Base-by-base conservation (phyloP, 2,113 vertebrate genomes). In the Cochlearius cochlearius region DNA sequence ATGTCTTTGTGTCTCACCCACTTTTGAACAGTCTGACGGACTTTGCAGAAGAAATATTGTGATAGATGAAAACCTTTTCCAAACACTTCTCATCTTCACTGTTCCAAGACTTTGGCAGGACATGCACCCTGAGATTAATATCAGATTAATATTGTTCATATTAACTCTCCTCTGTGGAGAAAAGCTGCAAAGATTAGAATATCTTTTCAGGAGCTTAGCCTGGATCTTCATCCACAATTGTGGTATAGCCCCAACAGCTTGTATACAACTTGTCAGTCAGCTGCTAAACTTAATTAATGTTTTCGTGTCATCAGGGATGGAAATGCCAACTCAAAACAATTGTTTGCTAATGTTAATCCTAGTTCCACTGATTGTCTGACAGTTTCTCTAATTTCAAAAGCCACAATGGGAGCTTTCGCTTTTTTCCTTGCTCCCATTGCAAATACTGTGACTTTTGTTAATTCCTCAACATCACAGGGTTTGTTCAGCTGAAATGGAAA, bases 211-310 rank as follows among this genome's bases (percentile, higher is more conserved):
- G 59, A 94, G 41, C 12, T 47, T 78, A 52, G 20, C 21, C 11
- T 58, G 79, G 34, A 23, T 91, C 10, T 81, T 86, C 53, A 64
- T 77, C 25, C 50, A 53, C 12, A 94, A 36, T 63, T 87, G 29
- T n/a, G 27, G 5, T 81, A 47, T 49, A 73, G 18, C 5, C 41
- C 27, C 25, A 77, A 45, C 23, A 76, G 21, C 17, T 95, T 90
- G n/a, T 55, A 62, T 16, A 82, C 10, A 55, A 78, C 66, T 74
- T 62, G 36, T 68, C 22, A 78, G 49, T 93, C 79, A 88, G 43
- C 45, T 94, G 82, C 90, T 96, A 89, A 95, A 94, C 18, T 69
- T 78, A 64, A 66, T 77, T 83, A 85, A 74, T 52, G 17, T 91
- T 94, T 92, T 47, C 67, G 64, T 78, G 49, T 92, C 66, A 80